Evolutionary conservation across 2,888 invertebrate species (phyloP).

Genomic region (Silvanus unidentatus): DNA sequence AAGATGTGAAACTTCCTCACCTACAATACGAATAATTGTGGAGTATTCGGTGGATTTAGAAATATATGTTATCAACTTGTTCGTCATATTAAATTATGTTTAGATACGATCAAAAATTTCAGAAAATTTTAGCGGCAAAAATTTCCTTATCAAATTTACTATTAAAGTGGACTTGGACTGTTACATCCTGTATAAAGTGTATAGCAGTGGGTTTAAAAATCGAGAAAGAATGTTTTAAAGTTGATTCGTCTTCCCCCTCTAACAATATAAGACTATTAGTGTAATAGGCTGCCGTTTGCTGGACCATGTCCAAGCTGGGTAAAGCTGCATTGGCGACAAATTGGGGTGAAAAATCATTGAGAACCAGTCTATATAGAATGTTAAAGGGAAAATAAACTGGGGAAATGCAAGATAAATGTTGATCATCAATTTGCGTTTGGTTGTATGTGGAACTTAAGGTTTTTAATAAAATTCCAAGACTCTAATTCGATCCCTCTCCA

Average conservation of each 20-base stretch:
- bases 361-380: not conserved
- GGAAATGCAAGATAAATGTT: conserved; percentile 6
- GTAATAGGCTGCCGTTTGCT: conserved; percentile 43
- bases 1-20: no score
- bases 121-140: not conserved
- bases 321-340: conserved; percentile 45
- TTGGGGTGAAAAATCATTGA: conserved; percentile 45
- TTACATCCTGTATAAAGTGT: conserved; percentile 24
- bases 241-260: conserved; percentile 33
- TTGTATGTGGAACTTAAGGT: no score
- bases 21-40: not conserved
- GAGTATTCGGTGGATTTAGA: no score
- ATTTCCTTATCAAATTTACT: no score
- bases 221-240: conserved; percentile 41
- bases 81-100: conserved; percentile 5
- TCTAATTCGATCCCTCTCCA: no score
- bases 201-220: no score
- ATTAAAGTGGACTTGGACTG: not conserved
- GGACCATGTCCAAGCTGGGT: conserved; percentile 47
- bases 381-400: not conserved
- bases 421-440: conserved; percentile 18
- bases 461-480: no score
- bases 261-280: conserved; percentile 47
- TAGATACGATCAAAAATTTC: not conserved
- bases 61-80: no score